A percentile compares a stretch with the other conserved stretches of the same genome.
phyloP scores from a whole-genome alignment of 1,140 invertebrate species.

The Micrasema minimum region DNA sequence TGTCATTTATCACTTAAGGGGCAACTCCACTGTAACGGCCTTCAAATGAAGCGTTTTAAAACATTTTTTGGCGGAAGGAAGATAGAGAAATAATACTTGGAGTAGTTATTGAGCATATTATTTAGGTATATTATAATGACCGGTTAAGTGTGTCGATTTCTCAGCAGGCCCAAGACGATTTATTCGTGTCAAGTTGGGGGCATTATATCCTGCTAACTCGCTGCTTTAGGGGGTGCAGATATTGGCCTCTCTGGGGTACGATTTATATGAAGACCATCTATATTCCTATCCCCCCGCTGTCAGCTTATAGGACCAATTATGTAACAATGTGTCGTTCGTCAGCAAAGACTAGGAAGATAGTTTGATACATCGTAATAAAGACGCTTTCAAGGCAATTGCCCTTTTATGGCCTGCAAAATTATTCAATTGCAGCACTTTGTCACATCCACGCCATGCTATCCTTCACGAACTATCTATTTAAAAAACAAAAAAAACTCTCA shows the following conservation, averaged over 20 bases:
- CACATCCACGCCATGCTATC: neutral
- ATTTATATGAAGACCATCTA: slow-evolving; percentile 1
- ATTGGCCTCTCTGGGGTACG: neutral
- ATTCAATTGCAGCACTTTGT: slow-evolving; percentile 17
- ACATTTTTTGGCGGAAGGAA: too few relatives aligned
- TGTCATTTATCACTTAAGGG: too few relatives aligned
- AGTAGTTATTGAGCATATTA: too few relatives aligned
- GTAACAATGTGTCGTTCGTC: neutral
- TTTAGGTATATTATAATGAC: too few relatives aligned
- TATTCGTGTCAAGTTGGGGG: neutral
- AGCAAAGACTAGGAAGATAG: neutral
- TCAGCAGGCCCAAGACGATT: neutral
- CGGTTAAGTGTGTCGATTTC: neutral
- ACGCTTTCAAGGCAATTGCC: slow-evolving; percentile 8
- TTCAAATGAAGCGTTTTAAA: too few relatives aligned
- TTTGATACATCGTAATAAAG: slow-evolving; percentile 7
- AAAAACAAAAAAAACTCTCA: too few relatives aligned
- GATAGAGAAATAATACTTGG: too few relatives aligned
- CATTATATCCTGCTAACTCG: neutral
- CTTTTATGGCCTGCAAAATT: neutral
- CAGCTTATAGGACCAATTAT: slow-evolving; percentile 25
- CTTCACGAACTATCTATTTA: too few relatives aligned
- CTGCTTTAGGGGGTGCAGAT: neutral
- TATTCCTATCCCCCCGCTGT: slow-evolving; percentile 1
- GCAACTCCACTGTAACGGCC: too few relatives aligned